Evolutionary conservation across 2,113 vertebrate species (phyloP), one percentile per base, ranked within the genome.

Genomic region (Megatriorchis doriae): DNA sequence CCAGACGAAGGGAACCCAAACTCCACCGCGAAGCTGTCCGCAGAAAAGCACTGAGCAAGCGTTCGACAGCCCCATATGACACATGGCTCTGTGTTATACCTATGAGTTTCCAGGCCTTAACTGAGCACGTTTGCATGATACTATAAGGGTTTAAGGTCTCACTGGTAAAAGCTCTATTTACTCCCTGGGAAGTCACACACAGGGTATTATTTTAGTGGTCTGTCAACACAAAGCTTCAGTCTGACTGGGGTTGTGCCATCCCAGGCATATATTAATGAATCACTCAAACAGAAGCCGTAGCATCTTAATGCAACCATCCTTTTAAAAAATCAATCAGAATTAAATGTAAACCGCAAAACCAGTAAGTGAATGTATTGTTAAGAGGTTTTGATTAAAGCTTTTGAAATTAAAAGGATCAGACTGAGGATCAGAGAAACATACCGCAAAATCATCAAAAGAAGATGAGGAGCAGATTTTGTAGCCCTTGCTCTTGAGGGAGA

Each of bases 381-480:
- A 91, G 94, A 94, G 94, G 95, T 96, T 97, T 96, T 93, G 91
- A 97, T 96, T 96, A 97, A 94, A 95, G 89, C 91, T 91, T 87
- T 94, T 50, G 89, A 96, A 97, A 97, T 95, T 94, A 96, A 96
- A 97, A 94, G 74, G 94, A 94, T 95, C 95, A 97, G 91, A 75
- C 92, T 59, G 11, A 94, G 81, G 89, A 95, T 95, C 91, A 90
- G 73, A 85, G 91, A 38, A 95, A 95, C 94, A 94, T 80, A 94
- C 95, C 95, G 1, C 95, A 96, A 95, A 95, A 95, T 97, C 93
- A 93, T 95, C 96, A 90, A 87, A 95, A 95, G 96, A 95, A 97
- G 96, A 97, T 91, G 93, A 95, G 86, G 96, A 95, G 94, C 96
- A 97, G 96, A 96, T 93, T 97, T 80, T 94, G 86, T 94, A 94